phyloP scores from a whole-genome alignment of 2,888 invertebrate genomes.

The Caenorhabditis sulstoni region DNA sequence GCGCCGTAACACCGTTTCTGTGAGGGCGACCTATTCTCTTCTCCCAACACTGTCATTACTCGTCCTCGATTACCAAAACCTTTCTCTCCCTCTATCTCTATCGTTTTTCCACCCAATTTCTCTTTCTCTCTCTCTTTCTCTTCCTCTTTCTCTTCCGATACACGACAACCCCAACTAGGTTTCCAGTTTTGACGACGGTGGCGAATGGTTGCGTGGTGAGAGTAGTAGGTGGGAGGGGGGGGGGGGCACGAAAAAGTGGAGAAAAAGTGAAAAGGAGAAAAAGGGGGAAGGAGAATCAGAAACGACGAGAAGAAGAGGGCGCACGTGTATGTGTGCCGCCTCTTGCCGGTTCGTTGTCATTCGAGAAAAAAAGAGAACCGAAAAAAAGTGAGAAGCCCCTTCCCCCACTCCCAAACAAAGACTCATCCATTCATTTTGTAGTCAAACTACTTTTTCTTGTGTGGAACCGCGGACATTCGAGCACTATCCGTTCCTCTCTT shows the following conservation, averaged over 20 bases:
- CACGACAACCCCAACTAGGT: background rate
- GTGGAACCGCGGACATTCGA: too few species aligned
- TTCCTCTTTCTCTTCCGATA: background rate
- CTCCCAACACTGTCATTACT: conserved; percentile 5
- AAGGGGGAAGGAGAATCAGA: background rate
- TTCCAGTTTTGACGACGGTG: too few species aligned
- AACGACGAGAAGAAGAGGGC: too few species aligned
- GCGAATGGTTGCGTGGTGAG: too few species aligned
- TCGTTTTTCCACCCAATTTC: conserved; percentile 11
- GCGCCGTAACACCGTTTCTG: conserved; percentile 41
- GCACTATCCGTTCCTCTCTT: too few species aligned
- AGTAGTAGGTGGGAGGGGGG: too few species aligned
- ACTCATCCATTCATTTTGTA: too few species aligned
- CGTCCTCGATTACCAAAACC: too few species aligned
- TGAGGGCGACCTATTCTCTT: background rate
- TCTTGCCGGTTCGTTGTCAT: background rate
- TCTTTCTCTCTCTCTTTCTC: background rate
- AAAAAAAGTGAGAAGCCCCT: too few species aligned
- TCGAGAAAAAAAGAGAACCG: background rate
- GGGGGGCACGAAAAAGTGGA: background rate
- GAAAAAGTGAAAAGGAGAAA: conserved; percentile 21
- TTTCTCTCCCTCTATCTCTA: conserved; percentile 12
- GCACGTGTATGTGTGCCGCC: conserved; percentile 36
- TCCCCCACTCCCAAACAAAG: too few species aligned
- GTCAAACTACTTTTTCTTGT: too few species aligned